Base-by-base conservation (phyloP, 53 echinoderm and acorn worm species). In the Actinopyga echinites region DNA sequence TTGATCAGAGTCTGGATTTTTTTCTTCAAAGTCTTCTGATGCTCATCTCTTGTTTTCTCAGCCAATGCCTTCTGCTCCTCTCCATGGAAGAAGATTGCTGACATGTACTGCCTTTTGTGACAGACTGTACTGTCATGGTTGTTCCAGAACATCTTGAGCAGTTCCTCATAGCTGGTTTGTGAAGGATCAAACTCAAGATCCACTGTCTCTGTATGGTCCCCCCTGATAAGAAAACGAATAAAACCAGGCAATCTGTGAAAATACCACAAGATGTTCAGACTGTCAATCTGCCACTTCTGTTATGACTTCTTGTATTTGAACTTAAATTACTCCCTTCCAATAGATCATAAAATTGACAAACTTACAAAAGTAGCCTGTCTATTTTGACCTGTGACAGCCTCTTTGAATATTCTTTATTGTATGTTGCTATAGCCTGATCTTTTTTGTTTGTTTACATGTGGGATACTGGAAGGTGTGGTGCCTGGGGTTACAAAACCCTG, bases 181-280 rank as follows among this genome's bases (percentile, higher is more conserved):
- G 82, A 82, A 15, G 92, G 91, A 69, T 99, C 94, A 85, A 90
- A 99, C 65, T 95, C 94, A 25, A 99, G 37, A 82, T 99, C 90
- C 36, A 99, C 92, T 6, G 99, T 87, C 68, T 99, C 99, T 23
- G 92, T 95, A 86, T 99, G 99, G 85, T 99, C 99, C 85, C 94
- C 99, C 83, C 99, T 99, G 89, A 45, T 42, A 55, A 31, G 29
- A 58, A 86, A 89, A 85, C 64, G 66, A 79, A 75, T 32, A 67
- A 67, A 35, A 80, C 81, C 81, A 80, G 81, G 81, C 60, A 80
- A 40, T 59, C 81, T 80, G 81, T 80, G 43, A 79, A 79, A 58
- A 79, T 40, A 52, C 23, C 69, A 30, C 24, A 23, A 55, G 30
- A 77, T 30, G 77, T 29, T 33, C 31, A 28, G 40, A 15, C 49